Conservation (phyloP, 2,797 vertebrate genomes). For the Amazonetta brasiliensis region DNA sequence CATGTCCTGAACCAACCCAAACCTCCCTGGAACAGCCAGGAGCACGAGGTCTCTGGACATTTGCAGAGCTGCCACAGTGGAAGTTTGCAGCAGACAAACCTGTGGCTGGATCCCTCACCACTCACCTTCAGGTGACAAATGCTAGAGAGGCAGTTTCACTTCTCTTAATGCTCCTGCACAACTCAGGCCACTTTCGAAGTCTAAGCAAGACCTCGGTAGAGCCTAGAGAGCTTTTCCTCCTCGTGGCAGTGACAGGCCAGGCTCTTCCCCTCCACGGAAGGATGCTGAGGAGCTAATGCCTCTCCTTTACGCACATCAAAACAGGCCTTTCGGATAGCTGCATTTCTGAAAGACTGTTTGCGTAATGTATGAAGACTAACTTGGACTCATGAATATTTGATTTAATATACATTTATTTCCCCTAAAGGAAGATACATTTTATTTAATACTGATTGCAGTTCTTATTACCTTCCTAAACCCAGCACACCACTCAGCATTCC, state of each 20-base stretch:
- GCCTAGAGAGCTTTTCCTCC: neutral
- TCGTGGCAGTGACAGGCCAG: neutral
- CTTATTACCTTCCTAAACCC: conserved; percentile 75
- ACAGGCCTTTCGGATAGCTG: neutral
- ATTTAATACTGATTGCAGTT: conserved; percentile 78
- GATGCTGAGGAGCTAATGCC: neutral
- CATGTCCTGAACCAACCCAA: neutral
- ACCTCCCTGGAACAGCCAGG: neutral
- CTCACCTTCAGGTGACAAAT: neutral
- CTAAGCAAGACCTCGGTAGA: neutral
- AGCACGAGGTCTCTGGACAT: neutral
- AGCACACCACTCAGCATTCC: conserved; percentile 70
- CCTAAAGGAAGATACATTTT: conserved; percentile 76
- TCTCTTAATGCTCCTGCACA: neutral
- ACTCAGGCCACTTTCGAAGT: neutral
- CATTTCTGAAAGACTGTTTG: conserved; percentile 56
- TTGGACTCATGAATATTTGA: conserved; percentile 72
- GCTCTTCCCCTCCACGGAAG: neutral
- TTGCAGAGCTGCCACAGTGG: neutral
- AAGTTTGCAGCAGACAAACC: neutral
- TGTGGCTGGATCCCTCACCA: neutral
- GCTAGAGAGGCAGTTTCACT: neutral
- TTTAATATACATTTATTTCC: conserved; percentile 75
- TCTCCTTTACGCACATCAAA: neutral
- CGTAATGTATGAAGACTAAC: conserved; percentile 64